Conservation (phyloP, 2,888 invertebrate genomes). For the Hirtodrosophila confusa region DNA sequence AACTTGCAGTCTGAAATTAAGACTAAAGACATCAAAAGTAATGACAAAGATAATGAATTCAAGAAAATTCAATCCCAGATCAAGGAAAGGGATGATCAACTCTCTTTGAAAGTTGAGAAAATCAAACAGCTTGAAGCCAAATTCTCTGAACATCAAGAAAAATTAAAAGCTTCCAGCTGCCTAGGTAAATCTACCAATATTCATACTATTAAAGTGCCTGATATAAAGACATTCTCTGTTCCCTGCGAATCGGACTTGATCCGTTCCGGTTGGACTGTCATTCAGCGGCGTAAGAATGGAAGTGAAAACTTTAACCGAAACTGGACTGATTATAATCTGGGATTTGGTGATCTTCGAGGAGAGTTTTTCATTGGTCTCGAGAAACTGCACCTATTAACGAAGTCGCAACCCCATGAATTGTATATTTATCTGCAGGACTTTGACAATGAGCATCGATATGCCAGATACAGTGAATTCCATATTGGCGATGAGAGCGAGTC, state of each 20-base stretch:
- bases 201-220: conserved; percentile 11
- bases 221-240: conserved; percentile 85
- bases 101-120: no score
- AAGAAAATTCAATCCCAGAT: no score
- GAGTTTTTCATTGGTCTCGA: conserved; percentile 90
- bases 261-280: conserved; percentile 89
- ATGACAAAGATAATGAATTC: no score
- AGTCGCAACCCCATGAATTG: conserved; percentile 84
- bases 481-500: conserved; percentile 87
- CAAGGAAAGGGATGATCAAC: no score
- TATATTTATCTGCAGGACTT: conserved; percentile 87
- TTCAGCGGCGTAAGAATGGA: conserved; percentile 87
- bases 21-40: no score
- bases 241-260: conserved; percentile 84
- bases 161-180: background rate
- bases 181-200: conserved; percentile 10
- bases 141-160: no score
- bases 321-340: conserved; percentile 88
- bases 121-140: no score
- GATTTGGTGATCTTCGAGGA: conserved; percentile 88
- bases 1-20: no score
- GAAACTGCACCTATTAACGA: conserved; percentile 85
- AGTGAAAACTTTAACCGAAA: conserved; percentile 87
- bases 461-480: conserved; percentile 87
- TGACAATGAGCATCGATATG: conserved; percentile 85